phyloP scores from a whole-genome alignment of 2,113 vertebrate species.

The Catharus minimus region DNA sequence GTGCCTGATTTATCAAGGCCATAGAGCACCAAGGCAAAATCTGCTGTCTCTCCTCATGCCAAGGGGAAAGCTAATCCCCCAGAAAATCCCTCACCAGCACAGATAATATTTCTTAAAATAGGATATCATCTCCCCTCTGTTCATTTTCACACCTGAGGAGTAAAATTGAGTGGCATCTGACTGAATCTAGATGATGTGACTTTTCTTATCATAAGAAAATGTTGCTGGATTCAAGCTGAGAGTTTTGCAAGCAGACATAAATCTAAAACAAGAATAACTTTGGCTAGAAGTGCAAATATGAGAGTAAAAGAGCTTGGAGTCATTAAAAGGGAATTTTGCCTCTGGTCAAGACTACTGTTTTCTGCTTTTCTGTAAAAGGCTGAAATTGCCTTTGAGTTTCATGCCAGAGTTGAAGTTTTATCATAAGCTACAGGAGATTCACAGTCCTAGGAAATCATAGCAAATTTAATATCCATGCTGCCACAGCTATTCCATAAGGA shows the following conservation, averaged over 20 bases:
- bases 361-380: not conserved
- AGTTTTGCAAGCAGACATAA: not conserved
- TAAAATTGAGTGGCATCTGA: not conserved
- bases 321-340: not conserved
- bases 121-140: not conserved
- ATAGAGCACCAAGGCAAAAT: not conserved
- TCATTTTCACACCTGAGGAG: not conserved
- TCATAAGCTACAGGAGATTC: not conserved
- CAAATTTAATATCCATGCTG: not conserved
- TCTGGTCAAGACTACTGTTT: not conserved
- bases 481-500: not conserved
- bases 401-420: not conserved
- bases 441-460: not conserved
- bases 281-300: not conserved
- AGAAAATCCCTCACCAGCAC: not conserved
- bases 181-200: not conserved
- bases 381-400: not conserved
- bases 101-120: not conserved
- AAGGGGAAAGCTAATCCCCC: not conserved
- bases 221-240: not conserved
- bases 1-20: slow-evolving; percentile 1
- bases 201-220: not conserved
- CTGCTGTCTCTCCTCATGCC: not conserved
- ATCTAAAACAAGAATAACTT: not conserved
- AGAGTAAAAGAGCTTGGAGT: not conserved